Percentiles rank a stretch among this genome's conserved stretches.
Conservation (phyloP, 2,113 vertebrate genomes). For the Brachyistius frenatus region DNA sequence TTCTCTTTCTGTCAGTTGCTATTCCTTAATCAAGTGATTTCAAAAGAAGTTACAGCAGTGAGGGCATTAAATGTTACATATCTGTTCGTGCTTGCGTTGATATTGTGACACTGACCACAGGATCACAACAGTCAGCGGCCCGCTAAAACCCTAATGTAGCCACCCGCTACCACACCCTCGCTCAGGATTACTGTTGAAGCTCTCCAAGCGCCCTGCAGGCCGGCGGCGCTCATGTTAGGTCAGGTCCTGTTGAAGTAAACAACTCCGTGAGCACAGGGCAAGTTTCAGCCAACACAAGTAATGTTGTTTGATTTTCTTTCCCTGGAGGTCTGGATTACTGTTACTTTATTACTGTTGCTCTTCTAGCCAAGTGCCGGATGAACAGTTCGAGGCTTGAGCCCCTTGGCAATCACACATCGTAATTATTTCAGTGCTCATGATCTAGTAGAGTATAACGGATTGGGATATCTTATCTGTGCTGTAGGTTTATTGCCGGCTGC, state of each 20-base stretch:
- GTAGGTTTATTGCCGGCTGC: neutral
- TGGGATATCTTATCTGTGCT: neutral
- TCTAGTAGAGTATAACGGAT: neutral
- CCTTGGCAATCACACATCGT: neutral
- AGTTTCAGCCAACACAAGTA: conserved; percentile 18
- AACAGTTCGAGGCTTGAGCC: conserved; percentile 13
- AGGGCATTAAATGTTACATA: neutral
- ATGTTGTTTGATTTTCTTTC: conserved; percentile 30
- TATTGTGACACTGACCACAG: conserved; percentile 46
- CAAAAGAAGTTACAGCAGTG: conserved; percentile 28
- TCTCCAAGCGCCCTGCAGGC: conserved; percentile 30
- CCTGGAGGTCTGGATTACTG: conserved; percentile 39
- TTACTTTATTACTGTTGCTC: conserved; percentile 3
- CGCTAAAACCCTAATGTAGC: conserved; percentile 46
- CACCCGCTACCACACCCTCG: conserved; percentile 53
- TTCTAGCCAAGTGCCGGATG: neutral
- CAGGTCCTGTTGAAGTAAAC: conserved; percentile 60
- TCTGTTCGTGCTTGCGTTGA: conserved; percentile 6
- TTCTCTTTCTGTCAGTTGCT: conserved; percentile 43
- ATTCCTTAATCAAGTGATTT: conserved; percentile 42
- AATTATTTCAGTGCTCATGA: neutral
- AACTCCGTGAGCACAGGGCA: conserved; percentile 8
- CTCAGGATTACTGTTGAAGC: conserved; percentile 14
- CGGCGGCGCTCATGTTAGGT: conserved; percentile 31
- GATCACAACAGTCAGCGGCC: conserved; percentile 40